Conservation (phyloP, 2,113 vertebrate species). For the Raja brachyura region DNA sequence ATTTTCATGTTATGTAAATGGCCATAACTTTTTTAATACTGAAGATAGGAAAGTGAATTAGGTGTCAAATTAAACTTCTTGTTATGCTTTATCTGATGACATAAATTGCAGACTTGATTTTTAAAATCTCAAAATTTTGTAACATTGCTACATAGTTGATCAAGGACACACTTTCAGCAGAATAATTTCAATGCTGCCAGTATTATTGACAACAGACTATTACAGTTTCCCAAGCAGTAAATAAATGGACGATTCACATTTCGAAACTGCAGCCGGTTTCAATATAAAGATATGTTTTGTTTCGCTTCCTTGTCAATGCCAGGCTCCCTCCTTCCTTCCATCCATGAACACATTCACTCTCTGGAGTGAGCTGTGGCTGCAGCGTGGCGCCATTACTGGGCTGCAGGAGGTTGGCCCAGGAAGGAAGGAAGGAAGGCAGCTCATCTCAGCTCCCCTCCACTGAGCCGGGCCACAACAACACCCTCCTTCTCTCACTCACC, state of each 20-base stretch:
- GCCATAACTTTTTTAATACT: too few species aligned
- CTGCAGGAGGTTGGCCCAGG: neutral
- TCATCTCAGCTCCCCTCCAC: neutral
- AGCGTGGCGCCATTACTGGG: neutral
- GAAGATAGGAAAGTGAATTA: too few species aligned
- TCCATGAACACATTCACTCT: neutral
- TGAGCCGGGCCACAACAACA: too few species aligned
- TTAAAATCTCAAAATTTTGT: too few species aligned
- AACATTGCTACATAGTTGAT: too few species aligned
- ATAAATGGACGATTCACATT: neutral
- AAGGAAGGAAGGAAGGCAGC: neutral
- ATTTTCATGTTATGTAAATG: too few species aligned
- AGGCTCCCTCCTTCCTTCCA: neutral
- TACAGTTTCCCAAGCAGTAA: neutral
- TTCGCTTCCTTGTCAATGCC: neutral
- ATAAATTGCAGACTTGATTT: too few species aligned
- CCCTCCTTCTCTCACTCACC: neutral
- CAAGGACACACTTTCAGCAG: too few species aligned
- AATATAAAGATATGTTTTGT: neutral
- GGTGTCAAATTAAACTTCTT: too few species aligned
- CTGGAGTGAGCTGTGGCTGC: too few species aligned
- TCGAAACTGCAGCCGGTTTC: neutral
- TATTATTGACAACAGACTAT: neutral
- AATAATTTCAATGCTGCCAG: neutral
- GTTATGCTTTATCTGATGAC: too few species aligned